Evolutionary conservation across 2,113 vertebrate species (phyloP).

Genomic region (Phrynocephalus versicolor): DNA sequence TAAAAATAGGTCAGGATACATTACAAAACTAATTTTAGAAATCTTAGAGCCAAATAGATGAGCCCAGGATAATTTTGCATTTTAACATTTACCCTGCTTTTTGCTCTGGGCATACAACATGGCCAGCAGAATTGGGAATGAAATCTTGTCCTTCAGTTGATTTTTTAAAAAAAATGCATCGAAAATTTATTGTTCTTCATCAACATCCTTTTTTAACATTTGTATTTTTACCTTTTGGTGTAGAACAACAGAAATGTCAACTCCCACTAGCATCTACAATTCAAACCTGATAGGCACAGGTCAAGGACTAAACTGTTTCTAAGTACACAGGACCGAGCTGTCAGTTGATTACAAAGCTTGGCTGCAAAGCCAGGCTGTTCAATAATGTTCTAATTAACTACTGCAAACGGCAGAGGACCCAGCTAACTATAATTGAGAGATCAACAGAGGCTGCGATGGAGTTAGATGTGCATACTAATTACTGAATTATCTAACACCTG

Average conservation of each 20-base stretch:
- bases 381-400: conserved; percentile 79
- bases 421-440: conserved; percentile 81
- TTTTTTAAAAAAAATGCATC: not conserved
- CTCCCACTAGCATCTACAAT: not conserved
- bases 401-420: conserved; percentile 78
- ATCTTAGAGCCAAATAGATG: not conserved
- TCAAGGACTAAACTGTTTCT: conserved; percentile 12
- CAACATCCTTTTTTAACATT: rapidly evolving
- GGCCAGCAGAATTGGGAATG: not conserved
- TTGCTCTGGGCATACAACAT: not conserved
- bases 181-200: too few relatives aligned
- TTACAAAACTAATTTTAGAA: not conserved
- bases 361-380: conserved; percentile 60
- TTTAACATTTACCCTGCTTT: not conserved
- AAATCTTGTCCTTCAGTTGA: not conserved
- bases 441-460: conserved; percentile 74
- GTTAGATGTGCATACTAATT: conserved; percentile 81
- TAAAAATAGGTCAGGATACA: not conserved
- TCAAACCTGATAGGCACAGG: rapidly evolving
- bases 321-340: not conserved
- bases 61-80: not conserved
- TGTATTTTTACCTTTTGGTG: not conserved
- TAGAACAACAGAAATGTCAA: not conserved
- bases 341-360: conserved; percentile 30
- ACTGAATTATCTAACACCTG: conserved; percentile 79